Base-by-base conservation (phyloP, 2,113 vertebrate genomes). In the Leucosticte australis region DNA sequence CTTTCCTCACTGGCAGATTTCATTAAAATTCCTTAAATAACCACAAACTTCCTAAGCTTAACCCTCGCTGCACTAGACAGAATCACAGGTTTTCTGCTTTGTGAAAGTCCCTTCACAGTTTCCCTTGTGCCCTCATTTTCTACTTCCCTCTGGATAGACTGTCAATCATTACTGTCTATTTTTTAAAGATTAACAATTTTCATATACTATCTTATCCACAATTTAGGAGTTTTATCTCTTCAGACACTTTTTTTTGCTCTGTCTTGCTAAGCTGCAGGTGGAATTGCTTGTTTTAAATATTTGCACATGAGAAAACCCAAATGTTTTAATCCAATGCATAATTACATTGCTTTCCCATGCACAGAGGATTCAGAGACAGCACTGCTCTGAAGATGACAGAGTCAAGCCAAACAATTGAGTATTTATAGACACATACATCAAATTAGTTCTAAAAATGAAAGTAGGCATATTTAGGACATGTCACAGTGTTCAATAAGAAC, bases 21-120 rank as follows among this genome's bases (percentile, higher is more conserved):
- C 76, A 94, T 92, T 74, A 93, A 52, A 93, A 89, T 92, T 83
- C 89, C 79, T 94, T 70, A 81, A 94, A 95, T 89, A 95, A 95
- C 60, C 59, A 76, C 53, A 67, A 74, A 87, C 56, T 81, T 92
- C 67, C 83, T 88, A 65, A 94, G 79, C 11, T 93, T 96, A 92
- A 89, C 71, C 57, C 64, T 90, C 0, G 0, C 60, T 83, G 60
- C 33, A 50, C 80, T 65, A 80, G 21, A 50, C 6, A 49, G 39
- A 39, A 93, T 30, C 76, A 70, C 55, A 63, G 47, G 49, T 53
- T 81, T 52, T 41, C 35, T 60, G 24, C 39, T 87, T 59, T 62
- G 16, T 67, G 4, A 28, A 87, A 62, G 50, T 35, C 33, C 21
- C 15, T 83, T 81, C 76, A 47, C 9, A 67, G 30, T 47, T 78